Evolutionary conservation across 1,140 invertebrate species (phyloP), one percentile per base, ranked within the genome.

Genomic region (Papilio xuthus): DNA sequence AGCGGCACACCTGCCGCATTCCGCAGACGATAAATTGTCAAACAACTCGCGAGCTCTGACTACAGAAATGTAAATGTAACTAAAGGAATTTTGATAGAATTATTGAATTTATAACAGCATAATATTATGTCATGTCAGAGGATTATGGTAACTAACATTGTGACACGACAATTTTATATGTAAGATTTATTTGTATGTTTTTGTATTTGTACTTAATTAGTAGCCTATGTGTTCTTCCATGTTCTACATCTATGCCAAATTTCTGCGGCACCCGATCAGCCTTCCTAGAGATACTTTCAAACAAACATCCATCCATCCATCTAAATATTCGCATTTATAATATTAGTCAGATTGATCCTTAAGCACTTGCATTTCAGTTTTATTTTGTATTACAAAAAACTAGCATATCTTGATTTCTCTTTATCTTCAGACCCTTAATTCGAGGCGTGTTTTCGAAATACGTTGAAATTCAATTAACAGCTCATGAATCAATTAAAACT

Each of bases 401-500:
- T 12, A 47, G 20, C 4, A 26, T 26, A 26, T 26, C 18, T 60
- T 67, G 26, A 67, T 28, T 67, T 67, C 60, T 7, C 60, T 67
- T 37, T 7, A 26, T 26, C 20, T 32, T 28, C 4, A 71, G 69
- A 42, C 28, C 69, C 12, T 42, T 71, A 23, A n/a, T 18, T 20
- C 15, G 20, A 20, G 23, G 41, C 15, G 20, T 71, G 37, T 71
- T 71, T 71, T 20, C 32, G 32, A 42, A 71, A 71, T 9, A 71
- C 71, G 71, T 23, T 47, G 41, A 50, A 73, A 47, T 73, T 73
- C 71, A 73, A 73, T 73, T 73, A 73, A 73, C 71, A 73, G 41
- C 71, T 73, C 71, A 73, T 73, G 71, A 73, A 73, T 73, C 71
- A 73, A 73, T 73, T 73, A 73, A 73, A 73, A 73, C 42, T 73